phyloP scores from a whole-genome alignment of 2,888 invertebrate species.

The Conomelus anceps region DNA sequence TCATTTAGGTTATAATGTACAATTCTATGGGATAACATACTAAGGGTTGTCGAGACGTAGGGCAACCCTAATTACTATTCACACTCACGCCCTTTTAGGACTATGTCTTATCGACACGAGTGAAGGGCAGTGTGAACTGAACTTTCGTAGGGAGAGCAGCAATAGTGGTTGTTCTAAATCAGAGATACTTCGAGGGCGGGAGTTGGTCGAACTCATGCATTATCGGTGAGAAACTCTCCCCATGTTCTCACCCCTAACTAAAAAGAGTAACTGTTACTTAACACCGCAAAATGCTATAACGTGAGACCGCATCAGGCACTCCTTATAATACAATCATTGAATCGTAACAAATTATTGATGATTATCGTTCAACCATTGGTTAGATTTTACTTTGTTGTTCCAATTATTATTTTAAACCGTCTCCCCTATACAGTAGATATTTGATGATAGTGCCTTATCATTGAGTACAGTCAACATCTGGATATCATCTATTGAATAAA shows the following conservation, averaged over 20 bases:
- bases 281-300: not conserved
- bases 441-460: no score
- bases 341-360: not conserved
- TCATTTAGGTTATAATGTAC: not conserved
- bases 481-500: no score
- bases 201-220: not conserved
- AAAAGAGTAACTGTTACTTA: not conserved
- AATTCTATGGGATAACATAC: not conserved
- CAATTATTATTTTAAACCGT: not conserved
- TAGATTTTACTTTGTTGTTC: not conserved
- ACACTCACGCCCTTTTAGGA: not conserved
- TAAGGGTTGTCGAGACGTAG: not conserved
- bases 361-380: not conserved
- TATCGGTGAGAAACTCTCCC: not conserved
- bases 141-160: not conserved
- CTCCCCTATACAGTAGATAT: not conserved
- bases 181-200: not conserved
- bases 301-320: not conserved
- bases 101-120: not conserved
- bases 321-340: not conserved
- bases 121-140: not conserved
- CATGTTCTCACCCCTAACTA: not conserved
- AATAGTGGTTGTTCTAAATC: not conserved
- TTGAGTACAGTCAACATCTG: no score
- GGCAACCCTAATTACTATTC: not conserved